Base-by-base conservation (phyloP, 1,140 invertebrate species). In the Zelostemma sp. region DNA sequence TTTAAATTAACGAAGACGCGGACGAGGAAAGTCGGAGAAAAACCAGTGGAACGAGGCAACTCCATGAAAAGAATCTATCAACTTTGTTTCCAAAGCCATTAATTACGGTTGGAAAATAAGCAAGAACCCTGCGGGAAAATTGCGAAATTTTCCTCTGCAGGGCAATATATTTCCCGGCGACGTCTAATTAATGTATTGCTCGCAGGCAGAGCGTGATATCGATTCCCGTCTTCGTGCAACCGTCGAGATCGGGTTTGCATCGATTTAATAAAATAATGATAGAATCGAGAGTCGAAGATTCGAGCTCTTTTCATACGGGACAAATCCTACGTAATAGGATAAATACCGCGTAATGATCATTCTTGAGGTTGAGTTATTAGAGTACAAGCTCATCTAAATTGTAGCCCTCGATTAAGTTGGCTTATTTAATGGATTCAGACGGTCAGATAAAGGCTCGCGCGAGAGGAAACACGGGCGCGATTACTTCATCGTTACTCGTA, bases 241-340 rank as follows among this genome's bases (percentile, higher is more conserved):
- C 48, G 12, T 15, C n/a, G 28, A 25, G 50, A 61, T 69, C 61
- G 56, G 33, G 61, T 61, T 64, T 56, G 60, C 50, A 25, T 69
- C 60, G 56, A 56, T 45, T 60, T 64, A 60, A 69, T 69, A 64
- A 69, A 69, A 69, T 69, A 69, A 69, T 60, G 61, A 64, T 60
- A 53, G 57, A 51, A 60, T 64, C 60, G 40, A 49, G 66, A 60
- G 58, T 63, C 50, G 45, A 54, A 58, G 59, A 69, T 69, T 69
- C 60, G 56, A 64, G 64, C 57, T 51, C 56, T 64, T 64, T 69
- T 51, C 46, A 11, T 25, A 25, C 40, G 43, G 56, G 40, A 47
- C 55, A 38, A 60, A 19, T 63, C 60, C 61, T 69, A 56, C 64
- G 60, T 61, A 61, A 69, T 64, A 50, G 61, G 53, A 64, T 69